Conservation (phyloP, 2,888 invertebrate genomes). For the Diadromus collaris region DNA sequence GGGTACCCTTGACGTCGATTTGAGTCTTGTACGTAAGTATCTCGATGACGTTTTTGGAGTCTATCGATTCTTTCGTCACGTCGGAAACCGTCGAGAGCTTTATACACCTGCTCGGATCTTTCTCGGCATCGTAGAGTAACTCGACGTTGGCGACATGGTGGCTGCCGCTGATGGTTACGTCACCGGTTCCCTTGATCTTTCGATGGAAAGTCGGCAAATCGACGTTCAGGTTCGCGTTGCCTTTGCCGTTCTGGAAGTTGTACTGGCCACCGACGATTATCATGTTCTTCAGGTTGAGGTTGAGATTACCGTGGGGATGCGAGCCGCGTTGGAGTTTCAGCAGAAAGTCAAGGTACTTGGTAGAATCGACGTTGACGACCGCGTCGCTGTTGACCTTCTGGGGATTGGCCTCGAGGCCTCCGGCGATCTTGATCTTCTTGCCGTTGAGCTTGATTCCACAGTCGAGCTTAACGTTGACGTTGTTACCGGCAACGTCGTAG, state of each 20-base stretch:
- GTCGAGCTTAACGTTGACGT: slow-evolving; percentile 79
- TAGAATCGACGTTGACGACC: slow-evolving; percentile 81
- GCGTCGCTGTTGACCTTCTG: slow-evolving; percentile 82
- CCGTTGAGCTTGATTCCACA: slow-evolving; percentile 83
- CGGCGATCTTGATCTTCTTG: slow-evolving; percentile 82
- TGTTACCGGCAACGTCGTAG: slow-evolving; percentile 82
- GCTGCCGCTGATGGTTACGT: slow-evolving; percentile 83
- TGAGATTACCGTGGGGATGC: slow-evolving; percentile 81
- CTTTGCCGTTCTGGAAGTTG: slow-evolving; percentile 84
- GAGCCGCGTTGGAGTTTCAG: slow-evolving; percentile 80
- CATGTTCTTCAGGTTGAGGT: slow-evolving; percentile 83
- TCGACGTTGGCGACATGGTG: slow-evolving; percentile 84
- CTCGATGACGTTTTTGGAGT: slow-evolving; percentile 84
- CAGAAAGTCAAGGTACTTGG: slow-evolving; percentile 82
- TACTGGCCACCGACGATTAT: slow-evolving; percentile 85
- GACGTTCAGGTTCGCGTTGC: slow-evolving; percentile 82
- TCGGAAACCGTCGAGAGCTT: slow-evolving; percentile 85
- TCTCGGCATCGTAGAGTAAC: slow-evolving; percentile 86
- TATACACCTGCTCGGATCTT: slow-evolving; percentile 86
- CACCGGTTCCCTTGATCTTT: slow-evolving; percentile 80
- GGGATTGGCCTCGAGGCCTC: slow-evolving; percentile 80
- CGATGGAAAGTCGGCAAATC: slow-evolving; percentile 82
- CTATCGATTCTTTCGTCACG: slow-evolving; percentile 81
- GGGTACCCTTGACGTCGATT: slow-evolving; percentile 80
- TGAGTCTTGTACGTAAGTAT: slow-evolving; percentile 80